phyloP scores from a whole-genome alignment of 2,888 invertebrate species.

The Oxytorus armatus region DNA sequence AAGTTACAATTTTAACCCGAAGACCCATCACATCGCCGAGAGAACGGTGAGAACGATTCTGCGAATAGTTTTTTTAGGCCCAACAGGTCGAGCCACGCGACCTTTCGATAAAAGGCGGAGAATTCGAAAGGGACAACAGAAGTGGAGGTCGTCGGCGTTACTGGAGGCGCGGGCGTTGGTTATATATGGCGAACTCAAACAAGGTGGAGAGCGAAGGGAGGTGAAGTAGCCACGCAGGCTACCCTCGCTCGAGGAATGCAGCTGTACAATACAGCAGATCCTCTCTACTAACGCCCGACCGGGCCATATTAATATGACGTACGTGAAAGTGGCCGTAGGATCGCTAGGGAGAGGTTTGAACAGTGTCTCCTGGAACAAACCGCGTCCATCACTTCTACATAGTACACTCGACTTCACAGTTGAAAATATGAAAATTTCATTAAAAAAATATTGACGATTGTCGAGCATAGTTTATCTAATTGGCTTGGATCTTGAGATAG shows the following conservation, averaged over 20 bases:
- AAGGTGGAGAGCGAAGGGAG: slow-evolving; percentile 8
- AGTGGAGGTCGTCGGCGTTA: slow-evolving; percentile 65
- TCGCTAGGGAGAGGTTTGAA: slow-evolving; percentile 59
- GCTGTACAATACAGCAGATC: slow-evolving; percentile 71
- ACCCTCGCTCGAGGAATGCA: slow-evolving; percentile 69
- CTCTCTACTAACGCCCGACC: slow-evolving; percentile 68
- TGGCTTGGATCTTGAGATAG: no score
- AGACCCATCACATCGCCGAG: background rate
- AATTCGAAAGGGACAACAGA: slow-evolving; percentile 46
- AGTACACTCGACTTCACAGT: no score
- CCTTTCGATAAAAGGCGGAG: slow-evolving; percentile 55
- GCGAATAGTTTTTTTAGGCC: slow-evolving; percentile 42
- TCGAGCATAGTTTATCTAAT: no score
- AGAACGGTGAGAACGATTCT: slow-evolving; percentile 26
- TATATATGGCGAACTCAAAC: slow-evolving; percentile 33
- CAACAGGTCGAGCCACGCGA: slow-evolving; percentile 56
- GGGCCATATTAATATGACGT: slow-evolving; percentile 62
- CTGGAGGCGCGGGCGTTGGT: slow-evolving; percentile 48
- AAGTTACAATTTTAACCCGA: background rate
- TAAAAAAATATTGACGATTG: no score
- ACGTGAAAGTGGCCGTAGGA: slow-evolving; percentile 66
- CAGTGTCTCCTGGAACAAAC: slow-evolving; percentile 19
- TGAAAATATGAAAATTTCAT: no score
- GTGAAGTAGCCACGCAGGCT: slow-evolving; percentile 49
- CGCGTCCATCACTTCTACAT: background rate